phyloP scores from a whole-genome alignment of 2,113 vertebrate species.

The Nicator chloris region DNA sequence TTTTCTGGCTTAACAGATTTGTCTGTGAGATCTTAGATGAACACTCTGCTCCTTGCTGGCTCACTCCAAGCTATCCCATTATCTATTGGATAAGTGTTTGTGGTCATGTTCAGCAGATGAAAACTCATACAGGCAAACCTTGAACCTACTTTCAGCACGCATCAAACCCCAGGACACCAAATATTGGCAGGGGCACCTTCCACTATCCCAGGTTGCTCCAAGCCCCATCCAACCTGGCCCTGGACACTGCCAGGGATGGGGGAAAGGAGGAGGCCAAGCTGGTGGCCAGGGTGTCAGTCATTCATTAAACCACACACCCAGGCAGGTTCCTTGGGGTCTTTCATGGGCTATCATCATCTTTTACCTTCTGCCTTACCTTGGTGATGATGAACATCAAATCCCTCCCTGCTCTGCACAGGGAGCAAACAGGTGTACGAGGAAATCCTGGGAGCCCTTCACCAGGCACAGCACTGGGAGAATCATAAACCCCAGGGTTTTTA shows the following conservation, averaged over 20 bases:
- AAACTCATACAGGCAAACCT: background rate
- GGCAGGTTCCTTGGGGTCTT: background rate
- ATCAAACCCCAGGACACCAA: background rate
- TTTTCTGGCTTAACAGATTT: background rate
- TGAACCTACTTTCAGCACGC: background rate
- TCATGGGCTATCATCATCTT: background rate
- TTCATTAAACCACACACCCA: rapidly evolving
- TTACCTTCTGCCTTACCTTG: background rate
- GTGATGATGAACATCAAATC: background rate
- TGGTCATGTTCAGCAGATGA: background rate
- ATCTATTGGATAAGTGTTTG: background rate
- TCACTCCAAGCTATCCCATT: background rate
- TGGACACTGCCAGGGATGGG: background rate
- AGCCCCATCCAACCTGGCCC: background rate
- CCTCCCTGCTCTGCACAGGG: background rate
- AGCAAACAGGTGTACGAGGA: background rate
- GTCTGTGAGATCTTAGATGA: background rate
- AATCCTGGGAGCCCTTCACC: background rate
- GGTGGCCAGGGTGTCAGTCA: no score
- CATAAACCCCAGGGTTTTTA: background rate
- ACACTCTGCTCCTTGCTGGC: background rate
- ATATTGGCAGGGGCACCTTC: background rate
- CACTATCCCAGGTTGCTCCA: background rate
- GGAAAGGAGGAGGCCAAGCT: background rate
- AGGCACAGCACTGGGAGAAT: background rate